Evolutionary conservation across 1,140 invertebrate genomes (phyloP), one percentile per base, ranked within the genome.

Genomic region (Scaptomyza hsui): DNA sequence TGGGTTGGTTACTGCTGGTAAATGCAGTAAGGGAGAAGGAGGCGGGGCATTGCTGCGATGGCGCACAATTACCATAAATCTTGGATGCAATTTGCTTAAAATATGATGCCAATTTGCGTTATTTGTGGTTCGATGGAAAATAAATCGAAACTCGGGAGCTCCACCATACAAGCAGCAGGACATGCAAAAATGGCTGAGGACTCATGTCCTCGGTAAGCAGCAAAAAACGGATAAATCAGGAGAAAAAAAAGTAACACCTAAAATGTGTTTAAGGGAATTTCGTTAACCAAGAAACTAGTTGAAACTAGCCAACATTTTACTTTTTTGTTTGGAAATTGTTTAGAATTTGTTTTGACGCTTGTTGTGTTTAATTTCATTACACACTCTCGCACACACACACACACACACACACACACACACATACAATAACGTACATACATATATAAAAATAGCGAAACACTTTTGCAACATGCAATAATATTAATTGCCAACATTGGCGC

Each of bases 91-190:
- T 88, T 88, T 88, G 82, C 82, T 88, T 88, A 88, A 88, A 88
- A 88, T 88, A 88, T 88, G 82, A 88, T 88, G 82, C 82, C 82
- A 88, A 88, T 88, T 88, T 88, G 80, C 82, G 82, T 88, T 88
- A 88, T 88, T 88, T 88, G 82, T 88, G 82, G 82, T 88, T 88
- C 82, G 82, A 88, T 88, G 78, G 78, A 71, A 88, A 82, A 88
- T 88, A 88, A 82, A 88, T 88, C 78, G 82, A 88, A 88, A 75
- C 67, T 75, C 26, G 5, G 5, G 6, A 9, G 77, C 69, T 62
- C 74, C 74, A 48, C 68, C 47, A 41, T 44, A 67, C 41, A 44
- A 7, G 44, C n/a, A n/a, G 26, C 39, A 42, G 61, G 15, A 55
- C 37, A 45, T 21, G 16, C 65, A 49, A 48, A 70, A 42, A 24